Base-by-base conservation (phyloP, 2,797 vertebrate genomes). In the Rhynchonycteris naso region DNA sequence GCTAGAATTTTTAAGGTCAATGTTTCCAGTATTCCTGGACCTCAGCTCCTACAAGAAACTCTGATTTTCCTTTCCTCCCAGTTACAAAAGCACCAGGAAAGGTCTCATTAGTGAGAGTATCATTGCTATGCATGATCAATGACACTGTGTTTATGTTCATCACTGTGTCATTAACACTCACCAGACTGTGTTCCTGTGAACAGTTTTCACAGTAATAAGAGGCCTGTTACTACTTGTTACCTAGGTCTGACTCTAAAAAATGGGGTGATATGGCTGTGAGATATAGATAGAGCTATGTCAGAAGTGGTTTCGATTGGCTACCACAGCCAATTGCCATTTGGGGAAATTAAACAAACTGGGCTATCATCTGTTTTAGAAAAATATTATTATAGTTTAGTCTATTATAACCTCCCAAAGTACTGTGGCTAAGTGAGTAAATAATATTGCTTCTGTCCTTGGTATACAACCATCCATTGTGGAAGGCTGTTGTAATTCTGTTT, bases 371-470 rank as follows among this genome's bases (percentile, higher is more conserved):
- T 78, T 79, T 95, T 47, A 68, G 68, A 47, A 92, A 89, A 91
- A 76, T 9, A 71, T n/a, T 79, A 63, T 35, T 16, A 22, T 72
- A 35, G 92, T 93, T 63, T 22, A 89, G 13, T 68, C 5, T 47
- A 76, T 89, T 87, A 85, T 74, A 95, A 88, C 35, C 66, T 61
- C 26, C 30, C 59, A 85, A 93, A 74, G 63, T 43, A 85, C 72
- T 91, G 61, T 71, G 72, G 82, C 65, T 30, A 28, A 75, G 16
- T 58, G 76, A 88, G 50, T 59, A 94, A 91, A 78, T 74, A 90
- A 30, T 66, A 8, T 69, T 26, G 91, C 4, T 92, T 54, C 11
- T 56, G 38, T 95, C 59, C 33, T 38, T 90, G 26, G n/a, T 26
- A 19, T 38, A 52, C 30, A 80, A 7, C 9, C 14, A 43, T 71